These are phyloP conservation scores for Orbicella faveolata DNA, from an alignment of 64 coral and sea anemone species.

Conservation along the genomic window DNA sequence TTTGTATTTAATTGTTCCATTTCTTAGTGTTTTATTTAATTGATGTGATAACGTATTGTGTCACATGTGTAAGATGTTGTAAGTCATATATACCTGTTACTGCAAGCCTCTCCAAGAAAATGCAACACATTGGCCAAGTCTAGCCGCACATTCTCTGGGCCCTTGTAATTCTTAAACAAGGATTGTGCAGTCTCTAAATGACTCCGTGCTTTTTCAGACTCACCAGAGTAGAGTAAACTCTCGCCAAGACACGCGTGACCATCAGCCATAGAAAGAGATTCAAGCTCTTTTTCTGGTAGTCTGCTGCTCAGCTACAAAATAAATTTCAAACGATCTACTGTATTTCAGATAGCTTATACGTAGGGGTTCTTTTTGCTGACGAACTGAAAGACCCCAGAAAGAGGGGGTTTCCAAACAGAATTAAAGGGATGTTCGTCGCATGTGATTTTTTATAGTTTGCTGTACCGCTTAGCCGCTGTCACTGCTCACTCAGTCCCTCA, in stretches of 20 bases:
- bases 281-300: not conserved
- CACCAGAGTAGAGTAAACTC: not conserved
- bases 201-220: not conserved
- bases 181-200: not conserved
- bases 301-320: too few species aligned
- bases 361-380: too few species aligned
- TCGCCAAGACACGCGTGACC: slow-evolving; percentile 16
- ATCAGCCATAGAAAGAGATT: not conserved
- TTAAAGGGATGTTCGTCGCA: too few species aligned
- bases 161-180: not conserved
- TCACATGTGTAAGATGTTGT: not conserved
- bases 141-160: slow-evolving; percentile 6
- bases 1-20: too few species aligned
- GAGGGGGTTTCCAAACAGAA: too few species aligned
- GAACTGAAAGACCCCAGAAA: not conserved
- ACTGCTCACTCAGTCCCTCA: too few species aligned
- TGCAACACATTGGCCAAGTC: not conserved
- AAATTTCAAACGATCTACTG: too few species aligned
- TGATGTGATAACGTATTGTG: too few species aligned
- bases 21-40: too few species aligned
- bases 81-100: slow-evolving; percentile 1
- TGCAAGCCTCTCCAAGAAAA: not conserved
- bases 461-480: too few species aligned
- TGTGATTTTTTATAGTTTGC: too few species aligned
- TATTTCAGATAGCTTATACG: too few species aligned